A percentile compares a stretch with the other conserved stretches of the same genome.
These are phyloP conservation scores for Blennius ocellaris DNA, from an alignment of 2,113 vertebrate genomes.

Conservation along the genomic window DNA sequence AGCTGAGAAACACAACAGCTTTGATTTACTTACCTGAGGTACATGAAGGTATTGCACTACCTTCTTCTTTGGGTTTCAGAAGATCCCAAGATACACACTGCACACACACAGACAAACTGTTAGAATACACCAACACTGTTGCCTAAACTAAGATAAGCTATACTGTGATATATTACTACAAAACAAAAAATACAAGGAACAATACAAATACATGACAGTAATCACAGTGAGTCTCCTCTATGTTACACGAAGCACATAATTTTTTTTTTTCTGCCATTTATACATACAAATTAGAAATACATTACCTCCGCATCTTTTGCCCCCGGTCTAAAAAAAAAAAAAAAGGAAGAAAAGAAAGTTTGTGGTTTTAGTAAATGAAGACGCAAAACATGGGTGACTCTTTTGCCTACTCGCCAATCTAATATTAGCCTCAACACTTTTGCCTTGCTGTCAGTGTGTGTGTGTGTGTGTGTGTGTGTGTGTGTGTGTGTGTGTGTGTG, in stretches of 20 bases:
- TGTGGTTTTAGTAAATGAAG: constrained; percentile 63
- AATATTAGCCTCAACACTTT: constrained; percentile 86
- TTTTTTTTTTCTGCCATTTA: background rate
- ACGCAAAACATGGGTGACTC: constrained; percentile 56
- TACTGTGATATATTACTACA: too few species aligned
- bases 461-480: constrained; percentile 22
- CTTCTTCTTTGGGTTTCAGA: constrained; percentile 53
- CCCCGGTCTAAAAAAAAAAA: constrained; percentile 83
- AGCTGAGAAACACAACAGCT: background rate
- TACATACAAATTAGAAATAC: background rate
- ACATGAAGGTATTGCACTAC: constrained; percentile 37
- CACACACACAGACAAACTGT: constrained; percentile 5
- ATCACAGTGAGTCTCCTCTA: background rate
- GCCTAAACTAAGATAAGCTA: too few species aligned
- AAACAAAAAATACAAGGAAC: too few species aligned
- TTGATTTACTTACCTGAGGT: constrained; percentile 59
- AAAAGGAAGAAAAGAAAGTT: constrained; percentile 39
- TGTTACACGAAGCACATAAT: background rate
- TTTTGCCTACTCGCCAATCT: constrained; percentile 76
- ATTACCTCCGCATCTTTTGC: constrained; percentile 87
- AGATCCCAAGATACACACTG: constrained; percentile 80
- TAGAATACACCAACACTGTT: background rate
- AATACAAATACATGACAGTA: background rate
- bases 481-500: constrained; percentile 18
- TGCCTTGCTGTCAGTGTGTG: constrained; percentile 68